Conservation (phyloP, 2,113 vertebrate genomes). For the Neolamprologus longior region DNA sequence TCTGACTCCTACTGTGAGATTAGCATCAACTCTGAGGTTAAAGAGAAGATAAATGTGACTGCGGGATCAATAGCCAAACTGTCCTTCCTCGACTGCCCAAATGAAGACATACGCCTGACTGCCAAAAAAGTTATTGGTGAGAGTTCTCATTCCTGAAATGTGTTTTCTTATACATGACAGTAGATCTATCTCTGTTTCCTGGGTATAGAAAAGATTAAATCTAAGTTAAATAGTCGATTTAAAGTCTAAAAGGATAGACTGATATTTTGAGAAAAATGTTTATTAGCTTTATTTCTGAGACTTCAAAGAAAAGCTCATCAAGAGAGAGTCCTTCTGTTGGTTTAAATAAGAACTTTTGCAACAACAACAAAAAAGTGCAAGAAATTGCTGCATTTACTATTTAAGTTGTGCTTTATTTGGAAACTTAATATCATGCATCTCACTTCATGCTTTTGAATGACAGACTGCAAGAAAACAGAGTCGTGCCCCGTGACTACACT, state of each 20-base stretch:
- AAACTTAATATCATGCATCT: not conserved
- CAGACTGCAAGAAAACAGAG: slow-evolving; percentile 55
- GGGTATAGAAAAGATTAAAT: not conserved
- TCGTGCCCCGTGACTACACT: slow-evolving; percentile 65
- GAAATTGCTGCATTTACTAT: not conserved
- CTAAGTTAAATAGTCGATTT: not conserved
- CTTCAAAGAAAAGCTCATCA: not conserved
- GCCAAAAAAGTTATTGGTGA: slow-evolving; percentile 69
- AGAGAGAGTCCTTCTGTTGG: not conserved
- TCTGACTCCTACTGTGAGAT: slow-evolving; percentile 73
- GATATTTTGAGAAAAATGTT: not conserved
- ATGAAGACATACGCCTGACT: slow-evolving; percentile 71
- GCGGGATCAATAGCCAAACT: slow-evolving; percentile 66
- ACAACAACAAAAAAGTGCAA: not conserved
- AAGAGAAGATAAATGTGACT: slow-evolving; percentile 64
- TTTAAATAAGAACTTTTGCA: not conserved
- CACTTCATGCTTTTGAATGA: not conserved
- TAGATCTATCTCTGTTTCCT: not conserved
- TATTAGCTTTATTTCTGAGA: not conserved
- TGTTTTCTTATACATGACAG: not conserved
- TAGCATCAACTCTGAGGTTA: slow-evolving; percentile 68
- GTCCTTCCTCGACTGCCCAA: slow-evolving; percentile 82
- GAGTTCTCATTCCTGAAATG: not conserved
- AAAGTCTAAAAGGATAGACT: accelerated
- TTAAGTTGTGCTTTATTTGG: not conserved